phyloP scores from a whole-genome alignment of 2,113 vertebrate species.

The Todiramphus saurophagus region DNA sequence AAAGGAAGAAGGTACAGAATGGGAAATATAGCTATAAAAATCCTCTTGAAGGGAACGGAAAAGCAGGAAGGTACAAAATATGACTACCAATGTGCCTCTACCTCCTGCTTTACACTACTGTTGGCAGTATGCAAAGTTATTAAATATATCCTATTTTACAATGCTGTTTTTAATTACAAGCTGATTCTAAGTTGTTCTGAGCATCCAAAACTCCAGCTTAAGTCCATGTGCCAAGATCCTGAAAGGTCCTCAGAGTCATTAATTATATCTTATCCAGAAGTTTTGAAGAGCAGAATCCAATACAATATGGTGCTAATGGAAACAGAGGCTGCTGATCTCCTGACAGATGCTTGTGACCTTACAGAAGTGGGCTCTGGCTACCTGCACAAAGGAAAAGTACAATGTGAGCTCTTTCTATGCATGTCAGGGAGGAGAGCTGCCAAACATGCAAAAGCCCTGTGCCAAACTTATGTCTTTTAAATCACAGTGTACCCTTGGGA shows the following conservation, averaged over 20 bases:
- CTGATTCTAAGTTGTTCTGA: background rate
- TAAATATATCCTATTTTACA: background rate
- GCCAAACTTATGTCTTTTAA: background rate
- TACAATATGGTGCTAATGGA: background rate
- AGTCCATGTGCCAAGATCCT: background rate
- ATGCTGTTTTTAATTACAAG: background rate
- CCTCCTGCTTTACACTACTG: background rate
- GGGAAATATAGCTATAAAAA: background rate
- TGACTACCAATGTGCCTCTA: background rate
- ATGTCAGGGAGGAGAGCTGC: background rate
- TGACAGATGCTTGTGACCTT: rapidly evolving
- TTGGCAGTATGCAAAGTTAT: background rate
- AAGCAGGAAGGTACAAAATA: background rate
- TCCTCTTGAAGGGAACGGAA: background rate
- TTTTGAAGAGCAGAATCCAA: background rate
- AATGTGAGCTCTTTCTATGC: background rate
- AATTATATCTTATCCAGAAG: background rate
- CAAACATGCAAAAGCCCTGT: background rate
- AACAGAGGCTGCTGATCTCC: background rate
- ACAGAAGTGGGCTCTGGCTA: background rate
- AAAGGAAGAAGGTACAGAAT: background rate
- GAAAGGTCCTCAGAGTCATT: background rate
- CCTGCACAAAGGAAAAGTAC: background rate
- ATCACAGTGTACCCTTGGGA: background rate
- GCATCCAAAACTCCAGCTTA: background rate